A percentile compares a stretch with the other conserved stretches of the same genome.
These are phyloP conservation scores for Endomychus coccineus DNA, from an alignment of 2,888 invertebrate species.

Conservation along the genomic window DNA sequence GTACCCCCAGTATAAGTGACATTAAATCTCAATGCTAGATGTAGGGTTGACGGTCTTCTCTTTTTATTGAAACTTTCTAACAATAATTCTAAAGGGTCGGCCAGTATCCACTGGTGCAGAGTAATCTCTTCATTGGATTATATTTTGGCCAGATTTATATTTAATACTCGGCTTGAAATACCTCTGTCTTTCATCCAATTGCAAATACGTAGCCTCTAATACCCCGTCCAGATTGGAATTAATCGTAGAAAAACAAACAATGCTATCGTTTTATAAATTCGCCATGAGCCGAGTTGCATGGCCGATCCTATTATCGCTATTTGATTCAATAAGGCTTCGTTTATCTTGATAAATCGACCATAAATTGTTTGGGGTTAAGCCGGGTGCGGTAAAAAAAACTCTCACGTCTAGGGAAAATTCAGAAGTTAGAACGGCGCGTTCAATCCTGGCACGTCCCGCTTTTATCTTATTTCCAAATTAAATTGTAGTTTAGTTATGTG, in stretches of 20 bases:
- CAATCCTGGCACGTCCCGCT: conserved; percentile 29
- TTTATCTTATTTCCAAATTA: conserved; percentile 29
- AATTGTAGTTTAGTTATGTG: too few relatives aligned
- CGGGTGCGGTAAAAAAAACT: conserved; percentile 25
- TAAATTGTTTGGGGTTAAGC: conserved; percentile 40
- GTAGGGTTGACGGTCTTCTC: too few relatives aligned
- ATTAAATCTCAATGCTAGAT: too few relatives aligned
- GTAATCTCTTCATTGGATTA: too few relatives aligned
- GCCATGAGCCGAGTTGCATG: conserved; percentile 25
- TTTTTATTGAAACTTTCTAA: too few relatives aligned
- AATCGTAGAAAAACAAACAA: conserved; percentile 26
- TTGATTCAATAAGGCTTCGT: conserved; percentile 41
- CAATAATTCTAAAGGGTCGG: too few relatives aligned
- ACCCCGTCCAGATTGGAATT: conserved; percentile 14
- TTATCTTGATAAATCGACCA: conserved; percentile 41
- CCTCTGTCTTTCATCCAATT: too few relatives aligned
- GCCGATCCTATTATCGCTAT: conserved; percentile 37
- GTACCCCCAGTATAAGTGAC: too few relatives aligned
- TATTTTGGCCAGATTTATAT: too few relatives aligned
- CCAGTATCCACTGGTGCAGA: too few relatives aligned
- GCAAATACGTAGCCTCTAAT: conserved; percentile 1
- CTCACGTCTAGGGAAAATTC: conserved; percentile 26
- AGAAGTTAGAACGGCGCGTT: conserved; percentile 22
- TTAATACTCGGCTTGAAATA: too few relatives aligned
- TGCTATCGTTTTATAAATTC: conserved; percentile 28